phyloP scores from a whole-genome alignment of 1,140 invertebrate species.

The Neodiprion virginianus region DNA sequence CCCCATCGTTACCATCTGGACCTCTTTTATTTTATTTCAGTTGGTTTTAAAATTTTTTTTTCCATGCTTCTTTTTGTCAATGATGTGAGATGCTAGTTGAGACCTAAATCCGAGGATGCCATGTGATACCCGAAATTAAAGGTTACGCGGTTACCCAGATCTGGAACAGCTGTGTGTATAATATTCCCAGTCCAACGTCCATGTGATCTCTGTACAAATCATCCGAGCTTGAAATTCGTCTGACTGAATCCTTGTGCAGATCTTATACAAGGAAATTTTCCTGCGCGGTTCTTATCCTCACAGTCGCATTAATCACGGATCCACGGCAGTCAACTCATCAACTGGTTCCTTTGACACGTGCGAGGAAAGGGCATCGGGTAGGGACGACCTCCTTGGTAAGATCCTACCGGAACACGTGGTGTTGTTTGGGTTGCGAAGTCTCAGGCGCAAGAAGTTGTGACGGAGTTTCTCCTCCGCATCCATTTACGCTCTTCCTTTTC shows the following conservation, averaged over 20 bases:
- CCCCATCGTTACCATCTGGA: conserved; percentile 8
- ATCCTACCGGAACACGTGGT: conserved; percentile 1
- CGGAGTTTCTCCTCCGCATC: conserved; percentile 1
- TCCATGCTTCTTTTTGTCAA: neutral
- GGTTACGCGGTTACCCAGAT: conserved; percentile 13
- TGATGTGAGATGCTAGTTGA: neutral
- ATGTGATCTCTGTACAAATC: too few relatives aligned
- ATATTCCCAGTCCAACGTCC: too few relatives aligned
- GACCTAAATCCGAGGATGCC: conserved; percentile 11
- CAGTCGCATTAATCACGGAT: too few relatives aligned
- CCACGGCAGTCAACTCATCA: neutral
- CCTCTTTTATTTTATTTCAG: conserved; percentile 12
- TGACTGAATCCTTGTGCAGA: too few relatives aligned
- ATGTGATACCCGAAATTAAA: conserved; percentile 12
- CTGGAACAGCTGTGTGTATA: neutral
- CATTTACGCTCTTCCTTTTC: neutral
- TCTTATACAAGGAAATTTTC: too few relatives aligned
- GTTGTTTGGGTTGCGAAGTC: conserved; percentile 15
- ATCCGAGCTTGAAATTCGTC: too few relatives aligned
- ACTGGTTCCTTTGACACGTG: neutral
- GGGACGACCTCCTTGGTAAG: neutral
- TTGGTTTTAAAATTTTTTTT: neutral
- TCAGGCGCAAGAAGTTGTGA: neutral
- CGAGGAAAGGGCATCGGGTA: neutral
- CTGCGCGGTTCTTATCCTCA: too few relatives aligned